phyloP scores from a whole-genome alignment of 2,113 vertebrate species.

The Cyrtonyx montezumae region DNA sequence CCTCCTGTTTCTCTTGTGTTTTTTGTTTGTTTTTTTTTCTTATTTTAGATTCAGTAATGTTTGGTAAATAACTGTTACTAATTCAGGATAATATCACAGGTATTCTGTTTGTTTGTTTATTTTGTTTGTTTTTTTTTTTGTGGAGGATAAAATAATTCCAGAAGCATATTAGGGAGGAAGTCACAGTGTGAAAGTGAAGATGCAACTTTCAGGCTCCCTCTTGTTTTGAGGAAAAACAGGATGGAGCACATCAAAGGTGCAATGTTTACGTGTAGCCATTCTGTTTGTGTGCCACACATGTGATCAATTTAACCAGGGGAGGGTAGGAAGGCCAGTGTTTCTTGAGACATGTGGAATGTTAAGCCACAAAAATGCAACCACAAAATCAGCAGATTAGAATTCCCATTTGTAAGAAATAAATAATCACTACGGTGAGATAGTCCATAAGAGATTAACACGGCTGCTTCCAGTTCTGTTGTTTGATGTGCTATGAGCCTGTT shows the following conservation, averaged over 20 bases:
- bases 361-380: conserved; percentile 68
- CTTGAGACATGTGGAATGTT: conserved; percentile 72
- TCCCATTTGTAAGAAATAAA: conserved; percentile 73
- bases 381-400: conserved; percentile 73
- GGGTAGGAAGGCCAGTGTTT: conserved; percentile 48
- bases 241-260: conserved; percentile 7
- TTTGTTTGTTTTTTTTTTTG: background rate
- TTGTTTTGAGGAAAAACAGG: conserved; percentile 22
- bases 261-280: conserved; percentile 37
- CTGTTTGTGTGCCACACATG: conserved; percentile 33
- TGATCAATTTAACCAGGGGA: conserved; percentile 66
- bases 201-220: background rate
- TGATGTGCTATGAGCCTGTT: background rate
- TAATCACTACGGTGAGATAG: conserved; percentile 61
- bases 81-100: background rate
- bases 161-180: background rate
- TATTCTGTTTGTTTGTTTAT: background rate
- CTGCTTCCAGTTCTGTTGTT: conserved; percentile 57
- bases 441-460: conserved; percentile 48
- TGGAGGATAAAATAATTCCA: background rate
- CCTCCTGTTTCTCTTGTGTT: background rate
- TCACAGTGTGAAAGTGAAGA: background rate
- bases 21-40: background rate
- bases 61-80: background rate
- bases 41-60: background rate